These are phyloP conservation scores for Menidia menidia DNA, from an alignment of 2,797 vertebrate species.

Conservation along the genomic window DNA sequence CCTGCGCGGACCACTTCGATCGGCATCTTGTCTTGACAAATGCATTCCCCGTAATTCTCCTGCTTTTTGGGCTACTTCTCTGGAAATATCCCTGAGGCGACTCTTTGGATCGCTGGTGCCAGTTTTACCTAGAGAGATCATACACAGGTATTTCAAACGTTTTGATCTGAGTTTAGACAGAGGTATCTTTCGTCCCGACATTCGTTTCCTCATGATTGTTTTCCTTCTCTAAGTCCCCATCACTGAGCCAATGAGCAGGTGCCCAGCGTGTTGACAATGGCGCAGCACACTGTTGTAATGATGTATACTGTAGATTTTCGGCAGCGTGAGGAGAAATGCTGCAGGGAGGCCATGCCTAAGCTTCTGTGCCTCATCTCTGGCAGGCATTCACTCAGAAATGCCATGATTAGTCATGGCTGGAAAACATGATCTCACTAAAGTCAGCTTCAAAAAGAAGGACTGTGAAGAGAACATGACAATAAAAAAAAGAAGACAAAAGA, in stretches of 20 bases:
- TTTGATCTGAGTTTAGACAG: slow-evolving; percentile 15
- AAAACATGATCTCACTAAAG: slow-evolving; percentile 30
- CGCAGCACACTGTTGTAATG: slow-evolving; percentile 37
- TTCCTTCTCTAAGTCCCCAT: slow-evolving; percentile 11
- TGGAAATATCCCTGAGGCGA: slow-evolving; percentile 87
- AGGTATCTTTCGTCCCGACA: slow-evolving; percentile 20
- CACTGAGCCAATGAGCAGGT: slow-evolving; percentile 32
- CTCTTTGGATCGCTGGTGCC: slow-evolving; percentile 82
- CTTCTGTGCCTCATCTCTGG: slow-evolving; percentile 15
- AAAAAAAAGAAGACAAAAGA: neutral
- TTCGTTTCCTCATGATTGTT: slow-evolving; percentile 26
- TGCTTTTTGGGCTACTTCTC: slow-evolving; percentile 88
- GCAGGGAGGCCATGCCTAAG: slow-evolving; percentile 21
- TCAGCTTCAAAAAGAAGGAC: slow-evolving; percentile 24
- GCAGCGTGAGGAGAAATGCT: slow-evolving; percentile 41
- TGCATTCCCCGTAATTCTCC: slow-evolving; percentile 83
- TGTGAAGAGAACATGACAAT: slow-evolving; percentile 2
- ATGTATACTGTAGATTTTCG: slow-evolving; percentile 35
- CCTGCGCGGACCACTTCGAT: slow-evolving; percentile 81
- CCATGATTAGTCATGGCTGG: slow-evolving; percentile 22
- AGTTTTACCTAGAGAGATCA: slow-evolving; percentile 82
- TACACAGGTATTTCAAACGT: slow-evolving; percentile 18
- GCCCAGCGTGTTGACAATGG: slow-evolving; percentile 30
- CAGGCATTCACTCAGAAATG: slow-evolving; percentile 33
- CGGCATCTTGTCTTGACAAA: slow-evolving; percentile 83